Evolutionary conservation across 2,888 invertebrate genomes (phyloP).

Genomic region (Dinocampus coccinellae): DNA sequence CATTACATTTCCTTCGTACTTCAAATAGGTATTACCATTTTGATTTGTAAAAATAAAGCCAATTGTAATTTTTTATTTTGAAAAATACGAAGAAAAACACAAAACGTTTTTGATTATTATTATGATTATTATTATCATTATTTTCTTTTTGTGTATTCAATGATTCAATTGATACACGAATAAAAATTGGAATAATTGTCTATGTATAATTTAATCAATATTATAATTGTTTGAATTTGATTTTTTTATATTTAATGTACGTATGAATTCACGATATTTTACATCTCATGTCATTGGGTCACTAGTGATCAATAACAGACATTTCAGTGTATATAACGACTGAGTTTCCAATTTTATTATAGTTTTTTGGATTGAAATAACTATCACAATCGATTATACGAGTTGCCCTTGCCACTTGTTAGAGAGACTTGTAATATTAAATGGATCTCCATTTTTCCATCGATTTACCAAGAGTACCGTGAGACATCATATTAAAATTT

Average conservation of each 20-base stretch:
- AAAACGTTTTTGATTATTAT: background rate
- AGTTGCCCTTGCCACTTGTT: slow-evolving; percentile 3
- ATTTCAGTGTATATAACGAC: background rate
- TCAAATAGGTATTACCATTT: too few species aligned
- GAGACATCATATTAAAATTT: too few species aligned
- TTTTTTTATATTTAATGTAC: background rate
- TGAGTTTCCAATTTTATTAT: background rate
- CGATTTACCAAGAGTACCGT: too few species aligned
- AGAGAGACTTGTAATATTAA: background rate
- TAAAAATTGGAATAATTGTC: background rate
- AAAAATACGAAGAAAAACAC: background rate
- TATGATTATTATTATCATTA: background rate
- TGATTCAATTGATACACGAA: background rate
- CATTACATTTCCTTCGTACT: too few species aligned
- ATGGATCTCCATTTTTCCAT: background rate
- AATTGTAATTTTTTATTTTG: too few species aligned
- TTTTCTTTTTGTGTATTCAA: background rate
- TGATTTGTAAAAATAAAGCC: too few species aligned
- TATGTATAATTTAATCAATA: background rate
- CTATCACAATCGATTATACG: background rate
- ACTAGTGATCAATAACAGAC: slow-evolving; percentile 2
- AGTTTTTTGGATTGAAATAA: background rate
- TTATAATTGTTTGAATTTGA: background rate
- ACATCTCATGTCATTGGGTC: slow-evolving; percentile 1
- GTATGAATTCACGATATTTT: background rate